A percentile compares a stretch with the other conserved stretches of the same genome.
Conservation (phyloP, 2,797 vertebrate genomes). For the Anabas testudineus region DNA sequence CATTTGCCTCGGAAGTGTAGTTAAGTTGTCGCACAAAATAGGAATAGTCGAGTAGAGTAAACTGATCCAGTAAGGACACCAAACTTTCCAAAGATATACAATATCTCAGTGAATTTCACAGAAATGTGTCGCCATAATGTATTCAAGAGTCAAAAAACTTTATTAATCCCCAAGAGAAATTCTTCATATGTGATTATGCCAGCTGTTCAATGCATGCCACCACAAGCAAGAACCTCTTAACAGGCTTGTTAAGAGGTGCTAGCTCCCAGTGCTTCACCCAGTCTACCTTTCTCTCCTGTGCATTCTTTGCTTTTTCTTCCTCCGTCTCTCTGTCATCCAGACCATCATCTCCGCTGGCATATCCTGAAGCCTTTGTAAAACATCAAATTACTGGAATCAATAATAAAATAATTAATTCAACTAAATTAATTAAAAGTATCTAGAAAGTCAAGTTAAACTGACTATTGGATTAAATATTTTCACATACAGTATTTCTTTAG, state of each 20-base stretch:
- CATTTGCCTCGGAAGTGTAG: too few relatives aligned
- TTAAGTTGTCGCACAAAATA: too few relatives aligned
- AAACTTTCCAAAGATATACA: neutral
- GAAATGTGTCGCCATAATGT: fast-evolving
- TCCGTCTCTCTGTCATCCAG: constrained; percentile 83
- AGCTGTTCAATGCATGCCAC: too few relatives aligned
- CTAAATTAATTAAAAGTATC: too few relatives aligned
- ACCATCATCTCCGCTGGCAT: constrained; percentile 84
- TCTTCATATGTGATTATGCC: too few relatives aligned
- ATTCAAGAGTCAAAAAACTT: too few relatives aligned
- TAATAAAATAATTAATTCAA: neutral
- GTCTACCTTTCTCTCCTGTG: constrained; percentile 44
- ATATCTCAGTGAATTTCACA: neutral
- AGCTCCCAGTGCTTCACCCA: neutral
- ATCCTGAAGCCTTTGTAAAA: constrained; percentile 85
- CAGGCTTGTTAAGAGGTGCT: too few relatives aligned
- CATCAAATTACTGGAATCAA: neutral
- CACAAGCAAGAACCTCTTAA: too few relatives aligned
- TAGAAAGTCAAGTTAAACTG: too few relatives aligned
- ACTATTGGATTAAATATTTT: neutral
- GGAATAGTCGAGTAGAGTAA: neutral
- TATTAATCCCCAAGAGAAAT: too few relatives aligned
- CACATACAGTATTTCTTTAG: too few relatives aligned
- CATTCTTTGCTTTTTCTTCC: constrained; percentile 67
- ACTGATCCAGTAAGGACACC: neutral